These are phyloP conservation scores for Dicycla oo DNA, from an alignment of 2,888 invertebrate species.

Conservation along the genomic window DNA sequence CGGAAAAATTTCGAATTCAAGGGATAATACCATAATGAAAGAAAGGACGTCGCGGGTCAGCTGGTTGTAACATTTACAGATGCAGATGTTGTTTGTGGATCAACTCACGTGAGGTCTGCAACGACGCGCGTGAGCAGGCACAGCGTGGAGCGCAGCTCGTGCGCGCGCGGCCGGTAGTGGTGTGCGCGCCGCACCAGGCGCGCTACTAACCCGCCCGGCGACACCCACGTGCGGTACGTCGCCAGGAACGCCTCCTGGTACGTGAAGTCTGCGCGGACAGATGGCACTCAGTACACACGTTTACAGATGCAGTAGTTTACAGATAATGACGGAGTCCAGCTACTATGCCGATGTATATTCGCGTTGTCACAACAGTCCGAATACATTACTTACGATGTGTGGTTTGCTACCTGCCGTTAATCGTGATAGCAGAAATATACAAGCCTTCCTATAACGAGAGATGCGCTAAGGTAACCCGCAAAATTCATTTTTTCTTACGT, in stretches of 20 bases:
- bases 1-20: too few relatives aligned
- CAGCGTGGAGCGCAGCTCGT: slow-evolving; percentile 96
- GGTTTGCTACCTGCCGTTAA: too few relatives aligned
- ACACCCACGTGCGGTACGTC: slow-evolving; percentile 98
- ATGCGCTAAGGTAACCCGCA: too few relatives aligned
- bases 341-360: background rate
- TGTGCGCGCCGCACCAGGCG: slow-evolving; percentile 94
- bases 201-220: slow-evolving; percentile 95
- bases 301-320: background rate
- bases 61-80: background rate
- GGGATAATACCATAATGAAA: background rate
- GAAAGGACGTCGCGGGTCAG: background rate
- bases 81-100: background rate
- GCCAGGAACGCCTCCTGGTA: slow-evolving; percentile 99
- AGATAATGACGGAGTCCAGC: slow-evolving; percentile 23
- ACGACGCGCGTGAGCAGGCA: slow-evolving; percentile 98
- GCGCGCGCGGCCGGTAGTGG: slow-evolving; percentile 91
- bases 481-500: too few relatives aligned
- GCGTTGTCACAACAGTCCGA: background rate
- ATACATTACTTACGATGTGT: too few relatives aligned
- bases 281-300: background rate
- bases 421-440: background rate
- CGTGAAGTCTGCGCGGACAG: slow-evolving; percentile 93
- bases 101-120: slow-evolving; percentile 97
- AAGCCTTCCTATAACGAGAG: too few relatives aligned